These are phyloP conservation scores for Actinia tenebrosa DNA, from an alignment of 64 coral and sea anemone species.

Conservation along the genomic window DNA sequence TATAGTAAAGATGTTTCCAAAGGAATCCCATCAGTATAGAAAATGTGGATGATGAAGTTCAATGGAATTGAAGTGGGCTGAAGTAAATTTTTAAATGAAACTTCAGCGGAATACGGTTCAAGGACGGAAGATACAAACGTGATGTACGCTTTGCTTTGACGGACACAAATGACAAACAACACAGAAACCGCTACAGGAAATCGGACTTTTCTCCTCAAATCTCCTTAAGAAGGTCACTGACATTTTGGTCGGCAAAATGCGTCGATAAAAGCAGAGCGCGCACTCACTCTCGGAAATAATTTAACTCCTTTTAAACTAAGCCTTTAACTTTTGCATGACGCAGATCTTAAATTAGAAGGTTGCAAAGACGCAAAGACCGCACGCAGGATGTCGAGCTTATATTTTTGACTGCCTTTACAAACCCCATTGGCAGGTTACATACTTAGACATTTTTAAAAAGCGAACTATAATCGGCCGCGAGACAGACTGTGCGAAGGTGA, in stretches of 20 bases:
- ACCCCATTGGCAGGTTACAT: neutral
- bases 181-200: neutral
- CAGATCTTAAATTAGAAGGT: neutral
- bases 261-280: neutral
- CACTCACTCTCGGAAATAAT: neutral
- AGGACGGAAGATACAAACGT: neutral
- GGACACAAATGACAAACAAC: neutral
- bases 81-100: neutral
- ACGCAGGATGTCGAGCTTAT: neutral
- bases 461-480: neutral
- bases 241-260: neutral
- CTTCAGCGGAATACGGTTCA: neutral
- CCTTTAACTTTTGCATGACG: neutral
- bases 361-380: neutral
- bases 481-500: too few species aligned
- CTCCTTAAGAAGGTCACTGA: constrained; percentile 1
- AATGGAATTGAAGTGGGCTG: neutral
- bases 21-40: neutral
- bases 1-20: neutral
- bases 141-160: neutral
- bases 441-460: neutral
- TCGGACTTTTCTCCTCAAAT: neutral
- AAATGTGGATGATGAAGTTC: neutral
- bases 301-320: constrained; percentile 1
- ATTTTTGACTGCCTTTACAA: too few species aligned